Conservation (phyloP, 2,113 vertebrate species). For the Paralichthys olivaceus region DNA sequence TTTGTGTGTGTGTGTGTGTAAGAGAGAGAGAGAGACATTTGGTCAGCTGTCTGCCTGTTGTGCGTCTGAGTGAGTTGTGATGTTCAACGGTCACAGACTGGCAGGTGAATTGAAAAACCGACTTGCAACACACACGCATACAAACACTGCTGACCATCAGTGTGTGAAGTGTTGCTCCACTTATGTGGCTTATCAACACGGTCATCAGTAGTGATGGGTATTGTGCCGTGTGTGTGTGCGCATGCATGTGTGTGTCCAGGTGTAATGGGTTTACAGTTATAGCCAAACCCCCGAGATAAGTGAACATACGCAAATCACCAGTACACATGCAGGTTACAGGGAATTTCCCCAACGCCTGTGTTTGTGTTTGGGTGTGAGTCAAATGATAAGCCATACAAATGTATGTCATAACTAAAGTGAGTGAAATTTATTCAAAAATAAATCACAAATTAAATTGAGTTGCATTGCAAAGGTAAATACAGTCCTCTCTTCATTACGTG, state of each 20-base stretch:
- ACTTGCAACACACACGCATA: not conserved
- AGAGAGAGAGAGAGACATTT: slow-evolving; percentile 13
- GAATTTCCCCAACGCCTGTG: slow-evolving; percentile 66
- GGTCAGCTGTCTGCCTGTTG: slow-evolving; percentile 3
- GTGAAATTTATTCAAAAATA: not conserved
- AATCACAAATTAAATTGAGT: not conserved
- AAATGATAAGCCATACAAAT: slow-evolving; percentile 25
- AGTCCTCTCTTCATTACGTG: not conserved
- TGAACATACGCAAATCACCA: slow-evolving; percentile 78
- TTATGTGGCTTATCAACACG: slow-evolving; percentile 21
- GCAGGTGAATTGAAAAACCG: slow-evolving; percentile 48
- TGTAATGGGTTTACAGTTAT: slow-evolving; percentile 77
- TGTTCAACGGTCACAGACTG: slow-evolving; percentile 47
- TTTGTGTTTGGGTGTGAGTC: slow-evolving; percentile 22
- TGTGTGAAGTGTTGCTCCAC: slow-evolving; percentile 10
- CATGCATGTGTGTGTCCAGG: slow-evolving; percentile 61
- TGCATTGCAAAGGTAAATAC: not conserved
- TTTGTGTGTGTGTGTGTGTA: not conserved
- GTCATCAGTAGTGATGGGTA: slow-evolving; percentile 46
- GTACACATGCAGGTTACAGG: slow-evolving; percentile 60
- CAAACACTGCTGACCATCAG: slow-evolving; percentile 40
- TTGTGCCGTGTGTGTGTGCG: slow-evolving; percentile 7
- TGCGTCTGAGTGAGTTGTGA: slow-evolving; percentile 9
- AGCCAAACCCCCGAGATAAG: slow-evolving; percentile 68
- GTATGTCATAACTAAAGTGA: too few relatives aligned